These are phyloP conservation scores for Tinamus guttatus DNA, from an alignment of 2,113 vertebrate genomes.

Conservation along the genomic window DNA sequence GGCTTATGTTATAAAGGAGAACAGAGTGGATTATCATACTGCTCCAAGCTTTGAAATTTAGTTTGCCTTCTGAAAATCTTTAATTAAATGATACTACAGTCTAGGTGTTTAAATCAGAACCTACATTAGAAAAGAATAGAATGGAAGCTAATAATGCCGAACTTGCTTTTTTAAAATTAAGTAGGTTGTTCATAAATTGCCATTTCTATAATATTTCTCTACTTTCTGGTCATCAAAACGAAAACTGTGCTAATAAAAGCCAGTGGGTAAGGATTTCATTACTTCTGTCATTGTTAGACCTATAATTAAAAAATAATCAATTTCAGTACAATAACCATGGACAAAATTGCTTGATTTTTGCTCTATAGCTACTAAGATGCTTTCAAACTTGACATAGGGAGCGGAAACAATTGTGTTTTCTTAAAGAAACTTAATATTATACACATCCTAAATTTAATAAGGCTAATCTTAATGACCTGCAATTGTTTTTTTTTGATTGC, in stretches of 20 bases:
- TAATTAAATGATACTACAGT: background rate
- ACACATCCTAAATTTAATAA: background rate
- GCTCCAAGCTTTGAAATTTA: background rate
- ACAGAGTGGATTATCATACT: background rate
- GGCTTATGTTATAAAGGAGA: background rate
- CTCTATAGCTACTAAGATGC: background rate
- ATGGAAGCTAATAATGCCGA: too few species aligned
- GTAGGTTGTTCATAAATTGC: too few species aligned
- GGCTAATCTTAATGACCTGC: too few species aligned
- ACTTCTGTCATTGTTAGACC: background rate
- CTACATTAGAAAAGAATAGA: background rate
- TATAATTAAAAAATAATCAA: background rate
- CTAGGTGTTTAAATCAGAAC: background rate
- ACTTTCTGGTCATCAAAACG: background rate
- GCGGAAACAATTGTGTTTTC: background rate
- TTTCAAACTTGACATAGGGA: background rate
- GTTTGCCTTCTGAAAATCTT: background rate
- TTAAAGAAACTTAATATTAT: background rate
- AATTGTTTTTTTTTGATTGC: background rate
- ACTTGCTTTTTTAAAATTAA: too few species aligned
- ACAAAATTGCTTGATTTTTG: background rate
- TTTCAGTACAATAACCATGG: background rate
- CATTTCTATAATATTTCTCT: too few species aligned
- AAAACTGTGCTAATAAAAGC: background rate
- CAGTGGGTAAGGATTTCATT: too few species aligned